phyloP scores from a whole-genome alignment of 2,888 invertebrate genomes.

The Phortica okadai region DNA sequence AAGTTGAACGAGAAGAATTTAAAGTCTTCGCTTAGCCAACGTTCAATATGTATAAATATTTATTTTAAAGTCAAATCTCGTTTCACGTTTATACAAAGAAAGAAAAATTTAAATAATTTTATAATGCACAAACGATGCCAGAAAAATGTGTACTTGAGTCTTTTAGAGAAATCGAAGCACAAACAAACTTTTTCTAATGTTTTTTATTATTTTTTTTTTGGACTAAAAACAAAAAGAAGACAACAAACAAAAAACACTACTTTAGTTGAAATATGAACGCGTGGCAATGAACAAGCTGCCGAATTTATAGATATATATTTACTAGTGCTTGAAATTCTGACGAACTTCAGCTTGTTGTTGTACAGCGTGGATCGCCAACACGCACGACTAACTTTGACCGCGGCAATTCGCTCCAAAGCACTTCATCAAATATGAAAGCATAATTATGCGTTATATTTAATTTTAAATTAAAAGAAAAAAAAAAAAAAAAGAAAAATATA shows the following conservation, averaged over 20 bases:
- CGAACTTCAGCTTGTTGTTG: slow-evolving; percentile 65
- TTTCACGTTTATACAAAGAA: too few species aligned
- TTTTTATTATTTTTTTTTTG: slow-evolving; percentile 39
- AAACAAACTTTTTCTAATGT: neutral
- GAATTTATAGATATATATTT: neutral
- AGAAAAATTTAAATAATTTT: too few species aligned
- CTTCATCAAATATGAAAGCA: slow-evolving; percentile 26
- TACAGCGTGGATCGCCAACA: neutral
- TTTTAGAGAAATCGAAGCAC: slow-evolving; percentile 6
- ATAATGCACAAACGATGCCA: too few species aligned
- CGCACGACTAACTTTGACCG: too few species aligned
- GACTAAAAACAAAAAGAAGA: slow-evolving; percentile 31
- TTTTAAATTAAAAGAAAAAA: neutral
- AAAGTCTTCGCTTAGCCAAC: too few species aligned
- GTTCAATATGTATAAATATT: too few species aligned
- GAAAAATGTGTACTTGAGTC: too few species aligned
- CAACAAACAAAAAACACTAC: neutral
- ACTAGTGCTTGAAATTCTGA: slow-evolving; percentile 34
- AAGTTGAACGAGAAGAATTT: too few species aligned
- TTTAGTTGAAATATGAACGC: neutral
- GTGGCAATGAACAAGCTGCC: slow-evolving; percentile 8
- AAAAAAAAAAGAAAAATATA: neutral
- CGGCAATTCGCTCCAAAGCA: slow-evolving; percentile 1
- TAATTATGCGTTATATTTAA: slow-evolving; percentile 26
- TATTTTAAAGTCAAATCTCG: too few species aligned